A percentile compares a stretch with the other conserved stretches of the same genome.
phyloP scores from a whole-genome alignment of 2,797 vertebrate genomes.

The Tinamus major region DNA sequence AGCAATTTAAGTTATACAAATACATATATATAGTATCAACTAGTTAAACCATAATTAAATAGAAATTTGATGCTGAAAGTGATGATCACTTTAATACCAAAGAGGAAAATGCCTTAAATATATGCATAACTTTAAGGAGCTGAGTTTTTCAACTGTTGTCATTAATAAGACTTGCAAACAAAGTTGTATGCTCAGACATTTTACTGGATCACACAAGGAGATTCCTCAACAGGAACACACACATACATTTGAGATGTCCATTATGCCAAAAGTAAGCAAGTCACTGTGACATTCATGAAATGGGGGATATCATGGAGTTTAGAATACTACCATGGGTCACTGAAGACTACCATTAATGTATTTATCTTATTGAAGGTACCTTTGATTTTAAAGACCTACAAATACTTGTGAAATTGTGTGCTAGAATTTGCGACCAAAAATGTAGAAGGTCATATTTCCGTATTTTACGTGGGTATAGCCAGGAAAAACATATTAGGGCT shows the following conservation, averaged over 20 bases:
- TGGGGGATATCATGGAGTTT: background rate
- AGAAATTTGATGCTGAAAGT: background rate
- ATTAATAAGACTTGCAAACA: background rate
- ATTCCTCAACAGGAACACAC: background rate
- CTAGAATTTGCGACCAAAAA: background rate
- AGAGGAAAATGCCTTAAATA: background rate
- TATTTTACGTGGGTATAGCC: background rate
- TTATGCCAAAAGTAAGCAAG: background rate
- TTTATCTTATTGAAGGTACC: background rate
- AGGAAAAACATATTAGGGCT: background rate
- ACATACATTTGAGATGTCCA: background rate
- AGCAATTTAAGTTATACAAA: background rate
- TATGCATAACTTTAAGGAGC: background rate
- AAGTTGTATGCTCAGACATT: background rate
- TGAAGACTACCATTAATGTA: background rate
- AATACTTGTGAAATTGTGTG: background rate
- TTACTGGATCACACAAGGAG: background rate
- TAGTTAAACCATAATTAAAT: background rate
- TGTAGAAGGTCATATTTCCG: background rate
- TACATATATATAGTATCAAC: background rate
- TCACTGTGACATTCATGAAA: background rate
- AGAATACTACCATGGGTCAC: background rate
- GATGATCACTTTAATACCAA: background rate
- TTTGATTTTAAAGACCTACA: background rate
- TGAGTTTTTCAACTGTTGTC: background rate